Evolutionary conservation across 1,140 invertebrate genomes (phyloP).

Genomic region (Zaprionus davidi): DNA sequence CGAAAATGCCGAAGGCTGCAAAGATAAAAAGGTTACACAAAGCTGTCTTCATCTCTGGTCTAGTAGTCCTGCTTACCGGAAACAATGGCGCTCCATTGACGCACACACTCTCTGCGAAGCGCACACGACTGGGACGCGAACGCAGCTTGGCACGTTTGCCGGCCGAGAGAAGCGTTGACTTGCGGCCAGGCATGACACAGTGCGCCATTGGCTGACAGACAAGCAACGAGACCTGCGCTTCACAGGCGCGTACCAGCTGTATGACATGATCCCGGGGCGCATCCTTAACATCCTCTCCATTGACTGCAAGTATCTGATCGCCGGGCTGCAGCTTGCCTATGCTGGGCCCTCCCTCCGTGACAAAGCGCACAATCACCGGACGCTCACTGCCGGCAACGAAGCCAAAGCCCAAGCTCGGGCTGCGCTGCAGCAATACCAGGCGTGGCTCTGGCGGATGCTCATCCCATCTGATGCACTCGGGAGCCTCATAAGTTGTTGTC

Average conservation of each 20-base stretch:
- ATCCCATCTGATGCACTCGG: constrained; percentile 86
- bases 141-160: constrained; percentile 93
- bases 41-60: background rate
- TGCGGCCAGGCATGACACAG: constrained; percentile 88
- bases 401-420: constrained; percentile 93
- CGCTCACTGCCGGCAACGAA: constrained; percentile 96
- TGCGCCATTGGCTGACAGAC: constrained; percentile 92
- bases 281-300: constrained; percentile 94
- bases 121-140: constrained; percentile 92
- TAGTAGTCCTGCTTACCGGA: constrained; percentile 86
- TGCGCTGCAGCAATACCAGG: constrained; percentile 89
- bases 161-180: constrained; percentile 93
- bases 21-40: background rate
- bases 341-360: constrained; percentile 94
- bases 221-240: constrained; percentile 89
- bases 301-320: constrained; percentile 95
- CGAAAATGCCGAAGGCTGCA: constrained; percentile 90
- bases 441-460: constrained; percentile 90
- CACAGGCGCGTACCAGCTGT: constrained; percentile 92
- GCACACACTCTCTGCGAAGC: constrained; percentile 95
- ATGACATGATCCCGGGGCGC: constrained; percentile 95
- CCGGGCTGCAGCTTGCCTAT: constrained; percentile 94
- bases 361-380: constrained; percentile 95
- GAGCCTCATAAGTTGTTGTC: constrained; percentile 94
- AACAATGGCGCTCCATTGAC: constrained; percentile 92